phyloP scores from a whole-genome alignment of 2,888 invertebrate species.

The Eupsilia transversa region DNA sequence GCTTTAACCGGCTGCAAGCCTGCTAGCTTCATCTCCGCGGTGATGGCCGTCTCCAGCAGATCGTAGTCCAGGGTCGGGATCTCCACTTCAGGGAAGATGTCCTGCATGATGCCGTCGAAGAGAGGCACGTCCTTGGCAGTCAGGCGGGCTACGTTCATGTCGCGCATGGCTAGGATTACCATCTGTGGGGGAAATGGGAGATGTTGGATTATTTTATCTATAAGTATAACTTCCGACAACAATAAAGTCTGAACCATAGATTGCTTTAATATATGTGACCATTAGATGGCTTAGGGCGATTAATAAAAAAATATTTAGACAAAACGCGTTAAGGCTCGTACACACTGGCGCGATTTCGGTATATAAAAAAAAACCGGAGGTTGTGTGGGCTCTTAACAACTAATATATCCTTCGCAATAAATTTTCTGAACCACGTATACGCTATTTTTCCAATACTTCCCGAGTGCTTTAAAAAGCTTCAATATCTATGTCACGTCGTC shows the following conservation, averaged over 20 bases:
- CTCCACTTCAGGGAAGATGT: conserved; percentile 95
- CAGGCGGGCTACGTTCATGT: conserved; percentile 97
- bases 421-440: background rate
- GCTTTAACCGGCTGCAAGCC: conserved; percentile 92
- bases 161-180: conserved; percentile 95
- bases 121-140: conserved; percentile 96
- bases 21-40: conserved; percentile 90
- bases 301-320: no score
- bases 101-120: conserved; percentile 96
- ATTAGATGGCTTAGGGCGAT: no score
- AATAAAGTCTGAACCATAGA: no score
- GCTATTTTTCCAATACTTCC: background rate
- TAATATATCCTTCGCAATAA: background rate
- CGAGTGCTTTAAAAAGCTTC: background rate
- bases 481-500: background rate
- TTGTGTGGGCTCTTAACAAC: no score
- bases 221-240: no score
- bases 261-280: no score
- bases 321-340: no score
- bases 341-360: no score
- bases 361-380: no score
- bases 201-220: no score
- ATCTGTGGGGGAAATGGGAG: conserved; percentile 82
- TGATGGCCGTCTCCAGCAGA: conserved; percentile 93
- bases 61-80: conserved; percentile 95